These are phyloP conservation scores for Triops cancriformis DNA, from an alignment of 1,140 invertebrate genomes.

Conservation along the genomic window DNA sequence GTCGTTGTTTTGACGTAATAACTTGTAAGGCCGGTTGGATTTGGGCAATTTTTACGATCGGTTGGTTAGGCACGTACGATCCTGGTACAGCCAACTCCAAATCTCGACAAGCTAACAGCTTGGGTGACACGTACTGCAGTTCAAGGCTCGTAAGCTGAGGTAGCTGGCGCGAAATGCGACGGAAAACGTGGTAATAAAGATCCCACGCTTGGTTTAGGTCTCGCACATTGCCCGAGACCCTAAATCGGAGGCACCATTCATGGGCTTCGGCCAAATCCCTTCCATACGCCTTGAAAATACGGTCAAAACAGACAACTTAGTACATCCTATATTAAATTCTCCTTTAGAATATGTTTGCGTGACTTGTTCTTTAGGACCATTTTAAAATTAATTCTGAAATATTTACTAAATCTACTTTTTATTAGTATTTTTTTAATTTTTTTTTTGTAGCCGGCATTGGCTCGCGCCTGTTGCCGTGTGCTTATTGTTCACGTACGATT, in stretches of 20 bases:
- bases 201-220: slow-evolving; percentile 98
- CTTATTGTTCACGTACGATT: too few relatives aligned
- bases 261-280: slow-evolving; percentile 85
- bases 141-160: slow-evolving; percentile 82
- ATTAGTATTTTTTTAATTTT: too few relatives aligned
- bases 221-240: slow-evolving; percentile 70
- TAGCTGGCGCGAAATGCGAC: slow-evolving; percentile 86
- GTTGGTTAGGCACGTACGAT: slow-evolving; percentile 82
- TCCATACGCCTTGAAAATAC: slow-evolving; percentile 64
- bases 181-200: slow-evolving; percentile 95
- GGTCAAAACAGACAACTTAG: not conserved
- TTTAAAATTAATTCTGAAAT: slow-evolving; percentile 20
- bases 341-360: not conserved
- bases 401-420: too few relatives aligned
- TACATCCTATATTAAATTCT: slow-evolving; percentile 18
- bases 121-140: slow-evolving; percentile 90
- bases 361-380: not conserved
- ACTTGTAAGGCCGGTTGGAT: slow-evolving; percentile 78
- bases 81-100: slow-evolving; percentile 48
- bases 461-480: too few relatives aligned
- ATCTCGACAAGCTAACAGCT: slow-evolving; percentile 66
- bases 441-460: too few relatives aligned
- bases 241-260: slow-evolving; percentile 86
- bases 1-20: slow-evolving; percentile 95
- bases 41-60: slow-evolving; percentile 74